A percentile compares a stretch with the other conserved stretches of the same genome.
Conservation (phyloP, 2,888 invertebrate species). For the Acheta domesticus region DNA sequence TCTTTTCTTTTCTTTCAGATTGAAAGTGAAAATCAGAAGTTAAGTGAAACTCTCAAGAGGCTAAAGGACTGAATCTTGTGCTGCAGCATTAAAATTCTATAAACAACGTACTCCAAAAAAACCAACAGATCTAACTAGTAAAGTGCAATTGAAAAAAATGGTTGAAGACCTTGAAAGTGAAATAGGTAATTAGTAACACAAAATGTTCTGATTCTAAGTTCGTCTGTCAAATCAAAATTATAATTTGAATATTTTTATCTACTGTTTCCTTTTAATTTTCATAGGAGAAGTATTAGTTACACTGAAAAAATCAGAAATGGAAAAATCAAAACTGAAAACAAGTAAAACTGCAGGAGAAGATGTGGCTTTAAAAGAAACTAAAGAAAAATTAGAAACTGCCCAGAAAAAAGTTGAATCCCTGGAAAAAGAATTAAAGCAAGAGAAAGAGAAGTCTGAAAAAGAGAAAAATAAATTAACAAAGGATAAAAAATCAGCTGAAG, state of each 20-base stretch:
- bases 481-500: constrained; percentile 50
- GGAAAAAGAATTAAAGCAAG: constrained; percentile 47
- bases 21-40: constrained; percentile 63
- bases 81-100: constrained; percentile 50
- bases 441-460: constrained; percentile 56
- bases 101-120: constrained; percentile 70
- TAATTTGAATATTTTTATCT: too few species aligned
- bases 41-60: constrained; percentile 62
- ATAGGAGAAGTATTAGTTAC: constrained; percentile 59
- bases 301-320: constrained; percentile 58
- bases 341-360: constrained; percentile 29
- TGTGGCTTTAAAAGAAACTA: constrained; percentile 38
- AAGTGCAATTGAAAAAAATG: constrained; percentile 74
- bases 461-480: constrained; percentile 52
- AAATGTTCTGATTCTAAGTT: neutral
- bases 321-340: constrained; percentile 46
- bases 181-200: constrained; percentile 56
- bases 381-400: constrained; percentile 41
- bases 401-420: constrained; percentile 40
- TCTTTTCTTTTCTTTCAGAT: constrained; percentile 45
- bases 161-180: constrained; percentile 85
- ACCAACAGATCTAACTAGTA: constrained; percentile 67
- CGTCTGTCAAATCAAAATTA: too few species aligned
- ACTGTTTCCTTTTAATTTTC: constrained; percentile 30
- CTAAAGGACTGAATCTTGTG: constrained; percentile 63